These are phyloP conservation scores for Darevskia nairensis DNA, from an alignment of 2,797 vertebrate species.

Conservation along the genomic window DNA sequence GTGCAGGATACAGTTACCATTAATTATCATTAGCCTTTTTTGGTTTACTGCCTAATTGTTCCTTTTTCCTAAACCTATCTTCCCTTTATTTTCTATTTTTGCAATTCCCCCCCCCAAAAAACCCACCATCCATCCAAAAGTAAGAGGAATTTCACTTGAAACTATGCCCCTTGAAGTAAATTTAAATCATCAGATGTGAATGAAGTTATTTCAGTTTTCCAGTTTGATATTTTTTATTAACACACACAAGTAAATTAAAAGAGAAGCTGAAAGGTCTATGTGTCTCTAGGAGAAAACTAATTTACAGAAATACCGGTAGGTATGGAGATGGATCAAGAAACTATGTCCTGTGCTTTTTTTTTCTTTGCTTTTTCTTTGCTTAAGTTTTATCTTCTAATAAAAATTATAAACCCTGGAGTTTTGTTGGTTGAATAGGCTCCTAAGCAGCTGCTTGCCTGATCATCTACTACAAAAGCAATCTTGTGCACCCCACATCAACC, in stretches of 20 bases:
- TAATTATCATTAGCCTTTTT: conserved; percentile 66
- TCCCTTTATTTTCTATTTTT: neutral
- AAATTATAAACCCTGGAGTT: neutral
- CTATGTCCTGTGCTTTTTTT: neutral
- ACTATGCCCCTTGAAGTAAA: neutral
- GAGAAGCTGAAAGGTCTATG: neutral
- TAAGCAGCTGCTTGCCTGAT: neutral
- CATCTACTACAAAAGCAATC: neutral
- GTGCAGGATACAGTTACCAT: conserved; percentile 63
- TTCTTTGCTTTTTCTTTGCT: neutral
- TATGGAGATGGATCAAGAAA: neutral
- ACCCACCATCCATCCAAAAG: neutral
- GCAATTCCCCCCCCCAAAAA: neutral
- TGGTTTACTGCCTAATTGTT: conserved; percentile 36
- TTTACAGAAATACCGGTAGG: neutral
- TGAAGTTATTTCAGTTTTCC: neutral
- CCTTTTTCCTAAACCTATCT: neutral
- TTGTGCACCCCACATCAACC: too few species aligned
- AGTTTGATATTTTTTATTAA: neutral
- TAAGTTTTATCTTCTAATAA: neutral
- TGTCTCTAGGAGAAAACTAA: neutral
- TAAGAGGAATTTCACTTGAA: neutral
- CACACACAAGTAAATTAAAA: neutral
- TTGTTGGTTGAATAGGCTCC: neutral
- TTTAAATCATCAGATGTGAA: neutral